Base-by-base conservation (phyloP, 2,888 invertebrate genomes). In the Chalcosyrphus nemorum region DNA sequence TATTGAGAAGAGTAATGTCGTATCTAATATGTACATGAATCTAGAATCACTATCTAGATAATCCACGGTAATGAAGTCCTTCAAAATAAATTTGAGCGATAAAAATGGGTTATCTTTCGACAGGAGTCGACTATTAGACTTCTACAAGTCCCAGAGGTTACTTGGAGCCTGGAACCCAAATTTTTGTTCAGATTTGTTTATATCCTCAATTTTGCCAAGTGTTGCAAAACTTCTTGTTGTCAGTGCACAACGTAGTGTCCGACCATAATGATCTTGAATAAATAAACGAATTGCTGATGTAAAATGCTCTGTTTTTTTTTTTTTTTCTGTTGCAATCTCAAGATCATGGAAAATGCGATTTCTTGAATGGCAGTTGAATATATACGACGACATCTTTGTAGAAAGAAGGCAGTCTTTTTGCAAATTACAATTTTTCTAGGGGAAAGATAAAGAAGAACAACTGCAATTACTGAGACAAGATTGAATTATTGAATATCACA, bases 301-400 rank as follows among this genome's bases (percentile, higher is more conserved):
- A 72, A 63, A 63, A 32, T 15, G 19, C 24, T 72, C 4, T 24
- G 24, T 24, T 24, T 24, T 29, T 50, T n/a, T 61, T 13, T 66
- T 29, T 38, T 29, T 50, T 29, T 4, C 52, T 75, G 24, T 65
- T 52, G 19, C 59, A 81, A 65, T 65, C 76, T 75, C 84, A 84
- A 84, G 80, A 84, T 84, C 84, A 80, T 70, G 84, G 84, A 72
- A 74, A 84, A 75, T 80, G 38, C 54, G 38, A 74, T 80, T 80
- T 84, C 27, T 80, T 80, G 50, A 75, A 84, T 84, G 68, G 45
- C 74, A 80, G 59, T 63, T 65, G 52, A 35, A 61, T 77, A 65
- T 77, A 65, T 66, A 65, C 45, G 66, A 63, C 59, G 35, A 57
- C 52, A 59, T 43, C 32, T 47, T 45, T 43, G 21, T 61, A 21